Evolutionary conservation across 2,113 vertebrate genomes (phyloP), one percentile per base, ranked within the genome.

Genomic region (Pterocles burchelli): DNA sequence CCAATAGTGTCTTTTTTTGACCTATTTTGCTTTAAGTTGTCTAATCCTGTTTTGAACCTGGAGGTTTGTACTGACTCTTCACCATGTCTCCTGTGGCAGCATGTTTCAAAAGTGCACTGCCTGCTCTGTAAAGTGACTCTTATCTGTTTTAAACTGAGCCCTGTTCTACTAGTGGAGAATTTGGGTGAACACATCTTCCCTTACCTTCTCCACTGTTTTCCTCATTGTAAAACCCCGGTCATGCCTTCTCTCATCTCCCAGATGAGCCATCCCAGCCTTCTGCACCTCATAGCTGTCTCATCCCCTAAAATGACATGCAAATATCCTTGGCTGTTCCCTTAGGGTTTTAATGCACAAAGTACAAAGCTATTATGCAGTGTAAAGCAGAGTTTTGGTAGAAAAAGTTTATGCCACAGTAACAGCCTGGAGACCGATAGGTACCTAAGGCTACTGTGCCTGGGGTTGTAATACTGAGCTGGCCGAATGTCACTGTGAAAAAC

Each of bases 151-250:
- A 87, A 83, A 34, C 10, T 21, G 63, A 72, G 6, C 24, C 10
- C 6, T 86, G 18, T 41, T 65, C 24, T 80, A 11, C 18, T 57
- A 36, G 17, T 6, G 19, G 21, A 80, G 28, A 78, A 85, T 67
- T 25, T 55, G 43, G 3, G 15, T 62, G 41, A 80, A 74, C 6
- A 41, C 1, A 20, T 68, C 65, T 57, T 63, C 5, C 36, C 22
- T 80, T 31, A 54, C 28, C 19, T 73, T 92, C 51, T 70, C 17
- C 11, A 8, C 28, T 62, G 43, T 28, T 10, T 45, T 43, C 9
- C 3, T 74, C 0, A 0, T 48, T 55, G 9, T 43, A 74, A 74
- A 81, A 34, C 8, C n/a, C 59, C 9, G 7, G 10, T 18, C n/a
- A 55, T 38, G 54, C 15, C 13, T 22, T 19, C 9, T 16, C 28